These are phyloP conservation scores for Heliconius hortense DNA, from an alignment of 2,888 invertebrate genomes.

Conservation along the genomic window DNA sequence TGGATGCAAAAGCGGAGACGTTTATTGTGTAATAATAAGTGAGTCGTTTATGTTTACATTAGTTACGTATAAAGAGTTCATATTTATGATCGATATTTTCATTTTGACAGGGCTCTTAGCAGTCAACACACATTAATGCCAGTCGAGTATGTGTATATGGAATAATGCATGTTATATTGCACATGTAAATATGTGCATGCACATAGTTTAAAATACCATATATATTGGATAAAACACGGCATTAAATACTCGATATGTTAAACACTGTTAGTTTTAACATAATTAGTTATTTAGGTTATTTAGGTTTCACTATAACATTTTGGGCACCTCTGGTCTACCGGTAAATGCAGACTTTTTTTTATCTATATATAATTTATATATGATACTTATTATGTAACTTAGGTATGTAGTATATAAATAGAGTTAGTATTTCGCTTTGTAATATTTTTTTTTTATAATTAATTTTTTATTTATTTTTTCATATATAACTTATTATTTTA, in stretches of 20 bases:
- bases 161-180: constrained; percentile 79
- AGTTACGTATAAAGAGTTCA: constrained; percentile 71
- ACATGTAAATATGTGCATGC: constrained; percentile 72
- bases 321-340: constrained; percentile 36
- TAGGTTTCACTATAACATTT: constrained; percentile 38
- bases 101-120: constrained; percentile 82
- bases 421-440: neutral
- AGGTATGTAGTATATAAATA: constrained; percentile 8
- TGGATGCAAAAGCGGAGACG: constrained; percentile 80
- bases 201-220: constrained; percentile 66
- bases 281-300: constrained; percentile 20
- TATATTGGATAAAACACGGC: constrained; percentile 43
- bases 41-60: constrained; percentile 78
- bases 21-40: constrained; percentile 81
- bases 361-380: neutral
- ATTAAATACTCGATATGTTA: constrained; percentile 33
- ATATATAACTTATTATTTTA: neutral
- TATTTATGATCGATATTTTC: constrained; percentile 77
- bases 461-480: neutral
- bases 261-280: constrained; percentile 36
- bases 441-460: neutral
- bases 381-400: neutral
- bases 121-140: constrained; percentile 83
- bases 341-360: constrained; percentile 37
- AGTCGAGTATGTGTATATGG: constrained; percentile 80